Evolutionary conservation across 2,113 vertebrate species (phyloP).

Genomic region (Spermophilus dauricus): DNA sequence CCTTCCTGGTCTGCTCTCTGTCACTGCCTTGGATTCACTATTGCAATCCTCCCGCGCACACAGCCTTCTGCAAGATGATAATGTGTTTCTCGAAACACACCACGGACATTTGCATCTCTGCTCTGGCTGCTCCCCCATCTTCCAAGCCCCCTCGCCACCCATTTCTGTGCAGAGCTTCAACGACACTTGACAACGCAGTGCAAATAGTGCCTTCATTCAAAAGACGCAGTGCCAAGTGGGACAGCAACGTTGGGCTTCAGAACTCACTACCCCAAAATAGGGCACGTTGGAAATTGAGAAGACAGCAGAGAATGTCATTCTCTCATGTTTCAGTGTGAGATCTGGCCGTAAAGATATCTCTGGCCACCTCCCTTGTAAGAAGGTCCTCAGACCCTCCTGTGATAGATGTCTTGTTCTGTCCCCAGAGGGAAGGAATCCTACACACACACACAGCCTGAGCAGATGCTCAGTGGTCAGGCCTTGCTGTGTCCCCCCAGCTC

Average conservation of each 20-base stretch:
- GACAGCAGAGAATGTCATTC: background rate
- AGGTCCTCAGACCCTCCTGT: background rate
- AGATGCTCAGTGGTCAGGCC: too few species aligned
- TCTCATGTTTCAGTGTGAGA: background rate
- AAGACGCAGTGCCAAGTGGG: background rate
- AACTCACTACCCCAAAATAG: background rate
- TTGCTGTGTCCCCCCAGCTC: accelerated
- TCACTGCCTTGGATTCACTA: background rate
- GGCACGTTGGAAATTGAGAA: background rate
- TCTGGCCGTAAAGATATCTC: background rate
- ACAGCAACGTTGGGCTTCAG: background rate
- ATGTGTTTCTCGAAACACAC: background rate
- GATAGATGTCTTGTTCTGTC: background rate
- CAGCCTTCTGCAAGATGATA: background rate
- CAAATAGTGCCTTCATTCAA: background rate
- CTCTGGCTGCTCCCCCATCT: background rate
- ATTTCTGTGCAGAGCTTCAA: background rate
- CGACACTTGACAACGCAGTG: background rate
- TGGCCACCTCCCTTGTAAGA: background rate
- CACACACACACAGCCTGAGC: background rate
- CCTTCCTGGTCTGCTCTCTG: background rate
- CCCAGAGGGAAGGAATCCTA: background rate
- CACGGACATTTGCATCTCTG: background rate
- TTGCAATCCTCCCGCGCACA: background rate
- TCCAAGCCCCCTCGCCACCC: background rate